Percentiles rank a stretch among this genome's conserved stretches.
Evolutionary conservation across 2,888 invertebrate genomes (phyloP).

Genomic region (Limenitis camilla): DNA sequence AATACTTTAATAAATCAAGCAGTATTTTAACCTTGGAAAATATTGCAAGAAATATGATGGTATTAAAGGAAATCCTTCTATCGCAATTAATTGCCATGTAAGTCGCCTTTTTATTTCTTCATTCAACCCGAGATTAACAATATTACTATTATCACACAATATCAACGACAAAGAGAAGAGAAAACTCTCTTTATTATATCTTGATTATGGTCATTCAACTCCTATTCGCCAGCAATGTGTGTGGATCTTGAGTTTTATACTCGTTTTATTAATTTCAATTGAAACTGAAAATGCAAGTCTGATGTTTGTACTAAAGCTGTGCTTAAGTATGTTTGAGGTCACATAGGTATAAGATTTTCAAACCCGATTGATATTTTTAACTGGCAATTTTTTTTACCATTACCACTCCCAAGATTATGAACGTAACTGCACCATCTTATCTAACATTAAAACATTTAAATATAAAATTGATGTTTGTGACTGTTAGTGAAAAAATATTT

Average conservation of each 20-base stretch:
- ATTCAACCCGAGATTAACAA: no score
- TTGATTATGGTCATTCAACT: no score
- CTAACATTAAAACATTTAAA: conserved; percentile 11
- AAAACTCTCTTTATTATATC: no score
- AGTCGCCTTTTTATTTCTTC: no score
- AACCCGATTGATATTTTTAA: conserved; percentile 4
- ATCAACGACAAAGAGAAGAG: no score
- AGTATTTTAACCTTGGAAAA: no score
- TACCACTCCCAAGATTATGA: not conserved
- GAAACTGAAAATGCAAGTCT: conserved; percentile 51
- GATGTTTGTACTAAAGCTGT: conserved; percentile 56
- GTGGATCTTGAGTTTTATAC: conserved; percentile 21
- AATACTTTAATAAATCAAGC: no score
- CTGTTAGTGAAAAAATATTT: conserved; percentile 47
- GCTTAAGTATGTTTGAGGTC: conserved; percentile 46
- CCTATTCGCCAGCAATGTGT: no score
- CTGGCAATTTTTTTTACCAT: not conserved
- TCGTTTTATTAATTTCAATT: conserved; percentile 26
- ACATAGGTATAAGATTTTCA: conserved; percentile 43
- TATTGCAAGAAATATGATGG: no score
- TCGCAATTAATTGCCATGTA: no score
- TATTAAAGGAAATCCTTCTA: no score
- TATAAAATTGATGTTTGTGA: conserved; percentile 44
- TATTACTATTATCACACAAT: no score
- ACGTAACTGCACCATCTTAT: conserved; percentile 4